These are phyloP conservation scores for Drosophila varians DNA, from an alignment of 1,140 invertebrate genomes.

Conservation along the genomic window DNA sequence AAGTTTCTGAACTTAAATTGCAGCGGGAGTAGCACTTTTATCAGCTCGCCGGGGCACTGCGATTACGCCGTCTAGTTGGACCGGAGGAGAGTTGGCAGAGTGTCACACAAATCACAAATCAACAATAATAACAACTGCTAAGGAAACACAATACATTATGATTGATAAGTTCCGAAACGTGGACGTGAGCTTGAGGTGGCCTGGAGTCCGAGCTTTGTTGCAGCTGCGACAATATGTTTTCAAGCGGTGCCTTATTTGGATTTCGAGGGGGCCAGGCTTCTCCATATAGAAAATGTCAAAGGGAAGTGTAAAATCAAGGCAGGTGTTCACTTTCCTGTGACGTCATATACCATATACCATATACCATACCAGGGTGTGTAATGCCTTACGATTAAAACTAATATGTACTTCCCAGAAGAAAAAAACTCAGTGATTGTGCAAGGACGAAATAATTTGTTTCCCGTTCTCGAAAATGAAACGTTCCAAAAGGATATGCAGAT, in stretches of 20 bases:
- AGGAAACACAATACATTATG: not conserved
- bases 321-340: slow-evolving; percentile 53
- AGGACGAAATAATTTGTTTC: slow-evolving; percentile 5
- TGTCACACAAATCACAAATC: slow-evolving; percentile 24
- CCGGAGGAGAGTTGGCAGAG: slow-evolving; percentile 12
- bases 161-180: slow-evolving; percentile 9
- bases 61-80: slow-evolving; percentile 11
- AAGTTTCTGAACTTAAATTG: slow-evolving; percentile 42
- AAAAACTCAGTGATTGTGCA: not conserved
- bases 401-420: not conserved
- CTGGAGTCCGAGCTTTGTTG: not conserved
- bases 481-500: not conserved
- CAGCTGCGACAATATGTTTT: slow-evolving; percentile 56
- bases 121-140: slow-evolving; percentile 11
- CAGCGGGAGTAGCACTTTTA: slow-evolving; percentile 39
- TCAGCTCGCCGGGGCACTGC: slow-evolving; percentile 20
- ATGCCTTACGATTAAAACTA: not conserved
- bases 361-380: not conserved
- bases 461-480: not conserved
- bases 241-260: slow-evolving; percentile 60
- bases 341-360: too few species aligned
- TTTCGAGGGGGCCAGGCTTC: slow-evolving; percentile 1
- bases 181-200: slow-evolving; percentile 39
- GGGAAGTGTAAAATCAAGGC: slow-evolving; percentile 67
- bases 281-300: slow-evolving; percentile 26